Percentiles rank a stretch among this genome's conserved stretches.
These are phyloP conservation scores for Drosophila nigricruria DNA, from an alignment of 2,888 invertebrate genomes.

Conservation along the genomic window DNA sequence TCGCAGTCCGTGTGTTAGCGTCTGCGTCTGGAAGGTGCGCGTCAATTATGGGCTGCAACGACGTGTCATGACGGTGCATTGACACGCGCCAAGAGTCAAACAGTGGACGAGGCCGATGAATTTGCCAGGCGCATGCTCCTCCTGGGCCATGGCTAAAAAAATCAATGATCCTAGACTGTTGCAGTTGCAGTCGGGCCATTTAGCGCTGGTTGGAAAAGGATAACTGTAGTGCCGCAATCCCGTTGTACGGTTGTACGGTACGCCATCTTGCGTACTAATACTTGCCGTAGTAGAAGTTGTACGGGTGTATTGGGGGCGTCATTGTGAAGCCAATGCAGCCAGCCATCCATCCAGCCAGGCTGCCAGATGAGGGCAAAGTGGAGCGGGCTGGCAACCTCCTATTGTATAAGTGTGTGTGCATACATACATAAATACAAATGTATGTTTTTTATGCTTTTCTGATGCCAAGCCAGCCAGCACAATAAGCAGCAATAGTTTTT, in stretches of 20 bases:
- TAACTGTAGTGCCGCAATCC: conserved; percentile 44
- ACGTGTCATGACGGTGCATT: conserved; percentile 65
- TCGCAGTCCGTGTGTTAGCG: conserved; percentile 21
- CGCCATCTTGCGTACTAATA: conserved; percentile 75
- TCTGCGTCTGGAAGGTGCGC: conserved; percentile 56
- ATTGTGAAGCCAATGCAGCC: conserved; percentile 38
- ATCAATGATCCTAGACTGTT: conserved; percentile 71
- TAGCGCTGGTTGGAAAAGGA: conserved; percentile 58
- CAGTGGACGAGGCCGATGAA: conserved; percentile 30
- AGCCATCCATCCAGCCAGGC: not conserved
- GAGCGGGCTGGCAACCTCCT: conserved; percentile 8
- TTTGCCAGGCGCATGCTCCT: conserved; percentile 68
- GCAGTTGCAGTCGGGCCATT: conserved; percentile 21
- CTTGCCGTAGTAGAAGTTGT: conserved; percentile 73
- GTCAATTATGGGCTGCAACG: conserved; percentile 47
- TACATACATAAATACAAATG: not conserved
- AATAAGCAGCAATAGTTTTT: conserved; percentile 22
- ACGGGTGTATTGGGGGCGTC: conserved; percentile 42
- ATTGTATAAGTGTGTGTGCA: not conserved
- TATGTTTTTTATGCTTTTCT: conserved; percentile 9
- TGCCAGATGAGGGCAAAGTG: conserved; percentile 18
- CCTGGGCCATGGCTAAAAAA: conserved; percentile 50
- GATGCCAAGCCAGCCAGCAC: conserved; percentile 4
- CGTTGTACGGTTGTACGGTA: conserved; percentile 66
- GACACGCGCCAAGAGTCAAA: conserved; percentile 68